Base-by-base conservation (phyloP, 2,888 invertebrate species). In the Apodemia mormo region DNA sequence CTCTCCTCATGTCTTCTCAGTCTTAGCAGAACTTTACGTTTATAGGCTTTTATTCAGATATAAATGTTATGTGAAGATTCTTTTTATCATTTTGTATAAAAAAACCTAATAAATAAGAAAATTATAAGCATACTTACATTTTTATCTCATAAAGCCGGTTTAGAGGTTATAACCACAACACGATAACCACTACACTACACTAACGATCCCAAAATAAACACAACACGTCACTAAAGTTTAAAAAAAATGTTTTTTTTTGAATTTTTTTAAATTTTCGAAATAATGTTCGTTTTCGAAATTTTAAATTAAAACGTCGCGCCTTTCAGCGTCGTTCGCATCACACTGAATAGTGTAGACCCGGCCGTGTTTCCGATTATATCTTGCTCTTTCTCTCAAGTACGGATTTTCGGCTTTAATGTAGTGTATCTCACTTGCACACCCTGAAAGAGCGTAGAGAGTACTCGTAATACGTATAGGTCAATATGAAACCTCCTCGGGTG, bases 401-500 rank as follows among this genome's bases (percentile, higher is more conserved):
- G 72, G 76, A 73, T 78, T 77, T 73, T 71, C 75, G 76, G 74
- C 73, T 76, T 74, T 78, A 73, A 74, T 70, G 69, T 83, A 61
- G 69, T 75, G 71, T 70, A 58, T 90, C 91, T 81, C 85, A 67
- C 79, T 91, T 82, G 61, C 83, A 79, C 90, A 77, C 76, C 82
- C 88, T 88, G 87, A 90, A 89, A 91, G 86, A 85, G 87, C 86
- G 85, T 83, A 85, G 88, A 68, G 87, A 87, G 86, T 88, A 83
- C 87, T 91, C 85, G 88, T 90, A 90, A 87, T 92, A 92, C 88
- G 92, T 92, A 92, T 92, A 92, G 92, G 92, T 92, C 92, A 92
- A 92, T 92, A 92, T 92, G 89, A 92, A 90, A 89, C 88, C 90
- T 92, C 85, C 90, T 90, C 90, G 90, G 91, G 87, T 85, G 85